phyloP scores from a whole-genome alignment of 2,797 vertebrate species.

The Melanotaenia parkinsoni region DNA sequence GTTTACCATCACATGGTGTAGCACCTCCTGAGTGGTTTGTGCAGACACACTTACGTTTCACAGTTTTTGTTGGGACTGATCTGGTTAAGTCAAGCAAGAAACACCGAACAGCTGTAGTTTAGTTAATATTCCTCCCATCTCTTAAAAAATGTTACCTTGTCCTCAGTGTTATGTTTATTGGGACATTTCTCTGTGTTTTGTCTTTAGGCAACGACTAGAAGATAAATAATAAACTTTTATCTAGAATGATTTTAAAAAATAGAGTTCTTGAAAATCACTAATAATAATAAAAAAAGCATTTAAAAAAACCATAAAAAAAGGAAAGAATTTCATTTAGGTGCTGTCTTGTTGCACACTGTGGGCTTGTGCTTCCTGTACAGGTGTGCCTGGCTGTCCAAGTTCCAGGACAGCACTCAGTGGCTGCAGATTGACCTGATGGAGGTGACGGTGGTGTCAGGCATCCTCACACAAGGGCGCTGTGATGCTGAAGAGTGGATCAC shows the following conservation, averaged over 20 bases:
- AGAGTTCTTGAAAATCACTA: not conserved
- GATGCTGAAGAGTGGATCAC: conserved; percentile 98
- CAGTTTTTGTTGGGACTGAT: no score
- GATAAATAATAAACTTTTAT: no score
- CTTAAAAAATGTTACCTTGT: no score
- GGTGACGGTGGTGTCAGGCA: conserved; percentile 92
- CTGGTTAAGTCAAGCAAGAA: no score
- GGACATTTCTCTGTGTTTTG: not conserved
- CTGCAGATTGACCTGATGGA: conserved; percentile 94
- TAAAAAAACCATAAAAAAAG: no score
- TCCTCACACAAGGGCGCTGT: conserved; percentile 96
- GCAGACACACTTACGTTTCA: no score
- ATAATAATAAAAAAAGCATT: not conserved
- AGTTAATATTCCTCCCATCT: no score
- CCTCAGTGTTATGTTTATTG: not conserved
- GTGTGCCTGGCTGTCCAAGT: conserved; percentile 97
- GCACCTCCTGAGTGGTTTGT: no score
- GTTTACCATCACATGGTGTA: no score
- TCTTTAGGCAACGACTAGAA: no score
- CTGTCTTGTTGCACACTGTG: fast-evolving
- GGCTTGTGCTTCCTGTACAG: conserved; percentile 70
- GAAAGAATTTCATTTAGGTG: not conserved
- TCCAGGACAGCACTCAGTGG: conserved; percentile 96
- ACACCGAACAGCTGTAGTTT: no score
- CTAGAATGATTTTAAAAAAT: no score